Evolutionary conservation across 2,113 vertebrate genomes (phyloP).

Genomic region (Marmota flaviventris): DNA sequence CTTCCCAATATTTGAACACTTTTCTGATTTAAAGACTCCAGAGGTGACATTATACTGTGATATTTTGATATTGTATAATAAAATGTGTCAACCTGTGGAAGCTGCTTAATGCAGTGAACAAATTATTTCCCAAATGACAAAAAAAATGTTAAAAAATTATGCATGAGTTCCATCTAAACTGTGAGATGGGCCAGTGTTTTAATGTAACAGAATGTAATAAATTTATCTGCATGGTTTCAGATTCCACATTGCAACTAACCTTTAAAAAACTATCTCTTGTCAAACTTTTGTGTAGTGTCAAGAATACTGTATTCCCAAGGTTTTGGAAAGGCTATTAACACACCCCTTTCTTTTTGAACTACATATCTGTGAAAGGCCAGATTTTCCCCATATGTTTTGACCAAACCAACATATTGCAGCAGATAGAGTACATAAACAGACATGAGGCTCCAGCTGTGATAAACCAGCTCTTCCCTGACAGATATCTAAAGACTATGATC

Average conservation of each 20-base stretch:
- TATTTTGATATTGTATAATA: slow-evolving; percentile 12
- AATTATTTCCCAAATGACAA: slow-evolving; percentile 1
- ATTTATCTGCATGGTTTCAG: background rate
- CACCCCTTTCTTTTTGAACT: background rate
- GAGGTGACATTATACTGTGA: background rate
- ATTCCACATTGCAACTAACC: background rate
- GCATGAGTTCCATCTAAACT: background rate
- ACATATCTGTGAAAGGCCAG: background rate
- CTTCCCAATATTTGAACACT: slow-evolving; percentile 21
- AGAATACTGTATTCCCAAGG: background rate
- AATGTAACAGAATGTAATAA: background rate
- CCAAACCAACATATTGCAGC: background rate
- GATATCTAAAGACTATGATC: background rate
- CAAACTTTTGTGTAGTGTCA: background rate
- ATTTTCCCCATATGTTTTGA: background rate
- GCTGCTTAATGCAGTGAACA: background rate
- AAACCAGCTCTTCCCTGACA: background rate
- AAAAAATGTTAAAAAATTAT: background rate
- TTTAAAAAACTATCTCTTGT: background rate
- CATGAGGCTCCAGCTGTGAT: background rate
- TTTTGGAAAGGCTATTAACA: background rate
- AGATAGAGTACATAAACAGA: background rate
- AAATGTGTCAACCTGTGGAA: slow-evolving; percentile 15
- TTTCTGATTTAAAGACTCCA: background rate
- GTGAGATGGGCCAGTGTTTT: background rate